Base-by-base conservation (phyloP, 1,140 invertebrate genomes). In the Pentalonia nigronervosa region DNA sequence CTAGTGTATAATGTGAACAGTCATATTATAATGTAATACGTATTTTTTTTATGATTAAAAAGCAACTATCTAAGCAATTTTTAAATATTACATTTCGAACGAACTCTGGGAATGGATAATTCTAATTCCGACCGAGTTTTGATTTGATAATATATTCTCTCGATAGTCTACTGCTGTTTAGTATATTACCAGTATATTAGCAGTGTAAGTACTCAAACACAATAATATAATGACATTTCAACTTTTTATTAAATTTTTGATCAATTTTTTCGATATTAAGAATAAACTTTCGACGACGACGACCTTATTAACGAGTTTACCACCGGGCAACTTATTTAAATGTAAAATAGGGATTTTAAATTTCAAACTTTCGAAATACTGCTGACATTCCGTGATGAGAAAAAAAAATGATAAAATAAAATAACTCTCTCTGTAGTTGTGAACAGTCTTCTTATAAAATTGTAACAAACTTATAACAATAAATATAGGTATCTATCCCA, bases 221-320 rank as follows among this genome's bases (percentile, higher is more conserved):
- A 41, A 41, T 41, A 41, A 41, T 41, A 17, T 7, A 7, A n/a
- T 34, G 2, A 17, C 30, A 76, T 76, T 76, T 17, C n/a, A n/a
- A 76, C 60, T 76, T 76, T 76, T 76, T 14, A 76, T 76, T 76
- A n/a, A 76, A 76, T n/a, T n/a, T n/a, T n/a, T n/a, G n/a, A n/a
- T n/a, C n/a, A n/a, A n/a, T n/a, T n/a, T n/a, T n/a, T n/a, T 30
- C 30, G 30, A 76, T 76, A 76, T 76, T 4, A n/a, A n/a, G n/a
- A 76, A 76, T 20, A n/a, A n/a, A 76, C 30, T 76, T 76, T 20
- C 20, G 0, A 0, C 4, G 3, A 4, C 6, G n/a, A n/a, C n/a
- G n/a, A 17, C n/a, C 9, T n/a, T 34, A 76, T 76, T 76, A 76
- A 76, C n/a, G 14, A 34, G 11, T 76, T 11, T n/a, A 20, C 14